Conservation (phyloP, 64 coral and sea anemone species). For the Dendronephthya gigantea region DNA sequence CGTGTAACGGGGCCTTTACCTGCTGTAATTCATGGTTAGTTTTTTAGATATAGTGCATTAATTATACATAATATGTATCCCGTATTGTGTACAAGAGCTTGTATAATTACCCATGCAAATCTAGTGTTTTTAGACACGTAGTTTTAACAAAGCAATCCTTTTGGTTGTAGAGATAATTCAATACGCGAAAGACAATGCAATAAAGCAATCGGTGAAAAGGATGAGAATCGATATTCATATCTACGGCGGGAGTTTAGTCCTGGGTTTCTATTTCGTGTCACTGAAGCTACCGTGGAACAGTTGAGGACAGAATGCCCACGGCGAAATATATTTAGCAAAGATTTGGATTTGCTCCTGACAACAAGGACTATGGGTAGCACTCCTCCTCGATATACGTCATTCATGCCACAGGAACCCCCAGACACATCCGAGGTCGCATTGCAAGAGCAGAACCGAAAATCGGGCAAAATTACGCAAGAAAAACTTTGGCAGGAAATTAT, state of each 20-base stretch:
- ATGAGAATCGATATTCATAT: not conserved
- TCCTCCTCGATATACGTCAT: not conserved
- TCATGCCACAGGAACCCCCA: not conserved
- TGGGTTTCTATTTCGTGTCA: not conserved
- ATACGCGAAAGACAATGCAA: not conserved
- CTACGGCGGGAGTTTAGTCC: not conserved
- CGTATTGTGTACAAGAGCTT: no score
- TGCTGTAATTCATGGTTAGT: no score
- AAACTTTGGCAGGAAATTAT: slow-evolving; percentile 9
- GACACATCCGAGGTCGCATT: not conserved
- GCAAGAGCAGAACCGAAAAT: not conserved
- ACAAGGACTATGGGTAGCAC: not conserved
- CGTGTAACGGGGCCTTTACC: no score
- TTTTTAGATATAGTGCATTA: no score
- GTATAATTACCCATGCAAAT: no score
- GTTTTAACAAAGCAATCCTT: not conserved
- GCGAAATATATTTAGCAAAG: not conserved
- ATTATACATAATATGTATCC: no score
- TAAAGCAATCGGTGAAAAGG: not conserved
- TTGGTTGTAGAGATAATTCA: not conserved
- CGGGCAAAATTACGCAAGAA: not conserved
- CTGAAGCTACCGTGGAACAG: not conserved
- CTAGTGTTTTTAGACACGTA: no score
- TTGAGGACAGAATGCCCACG: not conserved
- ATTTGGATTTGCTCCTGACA: not conserved